Evolutionary conservation across 1,140 invertebrate genomes (phyloP).

Genomic region (Ostrea edulis): DNA sequence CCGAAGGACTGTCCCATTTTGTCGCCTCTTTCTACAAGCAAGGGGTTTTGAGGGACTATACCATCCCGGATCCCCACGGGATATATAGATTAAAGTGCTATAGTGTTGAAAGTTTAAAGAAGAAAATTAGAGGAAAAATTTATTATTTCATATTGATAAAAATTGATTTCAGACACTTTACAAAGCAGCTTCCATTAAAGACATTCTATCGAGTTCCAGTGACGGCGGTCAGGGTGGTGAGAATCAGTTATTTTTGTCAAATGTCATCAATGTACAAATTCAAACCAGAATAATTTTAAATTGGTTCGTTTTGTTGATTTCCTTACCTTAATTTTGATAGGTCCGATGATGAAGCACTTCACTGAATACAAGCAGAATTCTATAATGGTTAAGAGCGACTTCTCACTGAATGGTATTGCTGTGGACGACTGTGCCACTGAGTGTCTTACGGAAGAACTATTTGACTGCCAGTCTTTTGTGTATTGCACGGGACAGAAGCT

Average conservation of each 20-base stretch:
- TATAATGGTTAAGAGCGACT: neutral
- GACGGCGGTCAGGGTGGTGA: constrained; percentile 38
- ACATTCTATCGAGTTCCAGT: constrained; percentile 27
- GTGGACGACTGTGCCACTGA: constrained; percentile 67
- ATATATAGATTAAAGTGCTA: too few species aligned
- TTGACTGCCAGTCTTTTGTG: constrained; percentile 65
- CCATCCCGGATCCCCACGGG: too few species aligned
- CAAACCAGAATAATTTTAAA: too few species aligned
- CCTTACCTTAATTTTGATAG: neutral
- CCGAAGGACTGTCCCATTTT: too few species aligned
- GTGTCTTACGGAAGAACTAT: constrained; percentile 57
- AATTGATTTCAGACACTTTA: constrained; percentile 28
- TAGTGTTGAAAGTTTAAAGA: too few species aligned
- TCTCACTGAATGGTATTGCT: constrained; percentile 47
- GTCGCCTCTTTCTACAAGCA: too few species aligned
- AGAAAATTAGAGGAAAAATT: too few species aligned
- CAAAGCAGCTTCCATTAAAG: constrained; percentile 45
- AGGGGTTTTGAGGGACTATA: too few species aligned
- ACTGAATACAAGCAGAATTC: neutral
- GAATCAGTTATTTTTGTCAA: neutral
- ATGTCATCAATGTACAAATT: neutral
- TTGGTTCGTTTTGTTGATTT: neutral
- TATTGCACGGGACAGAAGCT: constrained; percentile 61
- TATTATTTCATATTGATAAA: neutral
- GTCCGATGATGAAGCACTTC: constrained; percentile 11